phyloP scores from a whole-genome alignment of 2,888 invertebrate species.

The Acanthosoma haemorrhoidale region DNA sequence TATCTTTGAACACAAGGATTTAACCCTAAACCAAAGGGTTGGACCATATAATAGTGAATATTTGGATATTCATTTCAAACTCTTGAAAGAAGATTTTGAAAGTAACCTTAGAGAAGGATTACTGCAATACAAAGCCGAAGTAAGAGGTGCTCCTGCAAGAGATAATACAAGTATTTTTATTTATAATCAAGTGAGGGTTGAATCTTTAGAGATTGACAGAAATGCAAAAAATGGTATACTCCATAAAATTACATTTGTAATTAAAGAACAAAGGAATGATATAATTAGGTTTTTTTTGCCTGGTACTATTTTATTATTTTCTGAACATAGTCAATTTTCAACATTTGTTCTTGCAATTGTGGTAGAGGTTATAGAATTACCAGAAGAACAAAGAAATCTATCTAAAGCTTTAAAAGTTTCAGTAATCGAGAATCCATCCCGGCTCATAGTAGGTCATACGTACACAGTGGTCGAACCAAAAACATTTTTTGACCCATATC shows the following conservation, averaged over 20 bases:
- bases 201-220: background rate
- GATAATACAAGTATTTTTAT: background rate
- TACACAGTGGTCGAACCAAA: slow-evolving; percentile 68
- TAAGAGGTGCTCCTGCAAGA: background rate
- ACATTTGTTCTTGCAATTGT: slow-evolving; percentile 65
- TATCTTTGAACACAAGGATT: slow-evolving; percentile 46
- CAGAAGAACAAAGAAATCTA: slow-evolving; percentile 49
- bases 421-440: background rate
- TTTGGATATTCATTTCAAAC: slow-evolving; percentile 69
- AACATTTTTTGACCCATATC: slow-evolving; percentile 65
- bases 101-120: slow-evolving; percentile 63
- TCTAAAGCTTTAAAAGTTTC: background rate
- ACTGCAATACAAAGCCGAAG: slow-evolving; percentile 27
- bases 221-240: slow-evolving; percentile 3
- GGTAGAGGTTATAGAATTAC: slow-evolving; percentile 52
- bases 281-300: slow-evolving; percentile 56
- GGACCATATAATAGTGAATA: slow-evolving; percentile 65
- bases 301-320: slow-evolving; percentile 68
- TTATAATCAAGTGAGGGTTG: background rate
- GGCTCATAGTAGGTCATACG: slow-evolving; percentile 42
- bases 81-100: slow-evolving; percentile 74
- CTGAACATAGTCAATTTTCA: slow-evolving; percentile 57
- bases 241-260: background rate
- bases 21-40: slow-evolving; percentile 55
- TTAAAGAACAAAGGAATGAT: background rate